Evolutionary conservation across 2,888 invertebrate species (phyloP).

Genomic region (Melinopterus prodromus): DNA sequence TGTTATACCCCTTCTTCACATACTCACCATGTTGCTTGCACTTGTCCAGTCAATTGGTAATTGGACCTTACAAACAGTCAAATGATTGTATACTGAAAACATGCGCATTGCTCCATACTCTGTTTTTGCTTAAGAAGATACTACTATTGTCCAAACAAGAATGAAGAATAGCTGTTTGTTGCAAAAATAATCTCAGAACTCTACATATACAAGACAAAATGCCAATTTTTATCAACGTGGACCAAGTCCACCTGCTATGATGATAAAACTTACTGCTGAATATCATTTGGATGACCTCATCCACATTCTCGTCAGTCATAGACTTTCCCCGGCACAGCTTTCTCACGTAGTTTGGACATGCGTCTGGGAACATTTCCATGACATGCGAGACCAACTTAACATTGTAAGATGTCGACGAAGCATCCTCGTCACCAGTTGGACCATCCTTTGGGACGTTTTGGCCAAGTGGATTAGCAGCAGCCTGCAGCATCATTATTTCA

Average conservation of each 20-base stretch:
- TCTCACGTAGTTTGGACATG: conserved; percentile 48
- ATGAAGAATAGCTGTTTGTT: no score
- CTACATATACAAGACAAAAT: no score
- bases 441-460: background rate
- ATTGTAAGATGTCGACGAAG: conserved; percentile 16
- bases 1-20: no score
- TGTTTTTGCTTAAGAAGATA: no score
- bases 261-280: conserved; percentile 38
- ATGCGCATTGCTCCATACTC: no score
- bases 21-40: no score
- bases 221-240: no score
- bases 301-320: conserved; percentile 39
- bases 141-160: no score
- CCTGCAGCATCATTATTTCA: background rate
- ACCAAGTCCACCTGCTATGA: background rate
- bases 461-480: background rate
- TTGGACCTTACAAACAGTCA: no score
- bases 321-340: conserved; percentile 44
- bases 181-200: no score
- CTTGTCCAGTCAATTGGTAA: no score
- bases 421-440: background rate
- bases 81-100: no score
- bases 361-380: conserved; percentile 52
- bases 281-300: conserved; percentile 44
- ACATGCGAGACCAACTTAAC: conserved; percentile 37